Conservation (phyloP, 2,113 vertebrate species). For the Camarhynchus parvulus region DNA sequence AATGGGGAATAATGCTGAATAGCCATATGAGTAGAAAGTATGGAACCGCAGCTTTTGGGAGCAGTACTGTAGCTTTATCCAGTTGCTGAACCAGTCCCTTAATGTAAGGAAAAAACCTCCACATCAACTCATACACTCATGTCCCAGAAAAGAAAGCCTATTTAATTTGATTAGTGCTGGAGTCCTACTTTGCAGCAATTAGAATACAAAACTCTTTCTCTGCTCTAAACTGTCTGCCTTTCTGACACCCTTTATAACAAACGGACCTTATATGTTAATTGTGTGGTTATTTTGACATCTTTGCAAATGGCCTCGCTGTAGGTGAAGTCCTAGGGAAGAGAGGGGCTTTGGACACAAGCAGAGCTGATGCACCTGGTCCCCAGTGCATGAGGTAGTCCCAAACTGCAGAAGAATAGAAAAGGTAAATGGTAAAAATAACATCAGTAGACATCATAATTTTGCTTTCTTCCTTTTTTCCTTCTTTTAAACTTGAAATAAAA, state of each 20-base stretch:
- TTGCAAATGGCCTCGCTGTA: neutral
- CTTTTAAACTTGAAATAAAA: neutral
- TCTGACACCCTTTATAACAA: neutral
- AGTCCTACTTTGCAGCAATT: constrained; percentile 16
- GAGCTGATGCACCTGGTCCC: neutral
- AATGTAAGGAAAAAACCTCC: neutral
- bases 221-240: constrained; percentile 5
- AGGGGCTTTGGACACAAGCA: neutral
- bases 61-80: neutral
- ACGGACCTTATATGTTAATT: neutral
- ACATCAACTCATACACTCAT: neutral
- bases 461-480: neutral
- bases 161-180: constrained; percentile 6
- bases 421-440: neutral
- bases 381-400: neutral
- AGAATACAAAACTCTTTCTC: neutral
- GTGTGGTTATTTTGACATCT: constrained; percentile 3
- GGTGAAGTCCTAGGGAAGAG: neutral
- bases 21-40: neutral
- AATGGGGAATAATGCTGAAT: neutral
- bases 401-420: neutral
- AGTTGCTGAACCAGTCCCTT: neutral
- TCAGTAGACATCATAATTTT: neutral
- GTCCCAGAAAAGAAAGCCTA: neutral
- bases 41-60: neutral